Percentiles rank a stretch among this genome's conserved stretches.
phyloP scores from a whole-genome alignment of 2,113 vertebrate genomes.

The Poeciliopsis retropinna region DNA sequence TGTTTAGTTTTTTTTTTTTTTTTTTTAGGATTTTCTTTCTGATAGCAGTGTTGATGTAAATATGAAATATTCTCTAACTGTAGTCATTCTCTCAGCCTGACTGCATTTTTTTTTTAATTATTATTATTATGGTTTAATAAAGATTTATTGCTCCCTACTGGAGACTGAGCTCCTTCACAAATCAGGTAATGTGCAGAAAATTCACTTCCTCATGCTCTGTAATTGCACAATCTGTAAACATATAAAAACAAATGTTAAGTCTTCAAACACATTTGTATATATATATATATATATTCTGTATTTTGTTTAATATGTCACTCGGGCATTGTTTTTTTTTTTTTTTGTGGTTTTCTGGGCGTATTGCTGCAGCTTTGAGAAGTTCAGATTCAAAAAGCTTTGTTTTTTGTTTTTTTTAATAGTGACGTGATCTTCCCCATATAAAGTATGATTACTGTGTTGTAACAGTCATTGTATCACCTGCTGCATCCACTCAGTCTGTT shows the following conservation, averaged over 20 bases:
- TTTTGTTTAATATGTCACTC: neutral
- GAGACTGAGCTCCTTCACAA: constrained; percentile 24
- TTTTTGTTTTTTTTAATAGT: neutral
- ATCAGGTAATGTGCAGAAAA: constrained; percentile 20
- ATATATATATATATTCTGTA: neutral
- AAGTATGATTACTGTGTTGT: constrained; percentile 57
- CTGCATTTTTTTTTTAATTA: constrained; percentile 6
- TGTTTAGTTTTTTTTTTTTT: no score
- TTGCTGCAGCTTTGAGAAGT: constrained; percentile 5
- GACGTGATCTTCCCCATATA: neutral
- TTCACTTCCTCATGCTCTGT: constrained; percentile 20
- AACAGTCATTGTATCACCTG: constrained; percentile 45
- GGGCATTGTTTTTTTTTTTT: neutral
- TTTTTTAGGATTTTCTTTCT: constrained; percentile 20
- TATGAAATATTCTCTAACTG: constrained; percentile 21
- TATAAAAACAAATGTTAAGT: constrained; percentile 29
- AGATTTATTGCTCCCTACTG: constrained; percentile 47
- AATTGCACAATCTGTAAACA: constrained; percentile 23
- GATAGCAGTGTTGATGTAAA: constrained; percentile 42
- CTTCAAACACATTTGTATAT: constrained; percentile 7
- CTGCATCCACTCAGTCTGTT: constrained; percentile 11
- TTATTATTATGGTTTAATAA: constrained; percentile 23
- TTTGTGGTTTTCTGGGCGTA: neutral
- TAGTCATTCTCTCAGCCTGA: constrained; percentile 35
- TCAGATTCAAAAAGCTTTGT: neutral